Conservation (phyloP, 2,888 invertebrate genomes). For the Cepaea hortensis region DNA sequence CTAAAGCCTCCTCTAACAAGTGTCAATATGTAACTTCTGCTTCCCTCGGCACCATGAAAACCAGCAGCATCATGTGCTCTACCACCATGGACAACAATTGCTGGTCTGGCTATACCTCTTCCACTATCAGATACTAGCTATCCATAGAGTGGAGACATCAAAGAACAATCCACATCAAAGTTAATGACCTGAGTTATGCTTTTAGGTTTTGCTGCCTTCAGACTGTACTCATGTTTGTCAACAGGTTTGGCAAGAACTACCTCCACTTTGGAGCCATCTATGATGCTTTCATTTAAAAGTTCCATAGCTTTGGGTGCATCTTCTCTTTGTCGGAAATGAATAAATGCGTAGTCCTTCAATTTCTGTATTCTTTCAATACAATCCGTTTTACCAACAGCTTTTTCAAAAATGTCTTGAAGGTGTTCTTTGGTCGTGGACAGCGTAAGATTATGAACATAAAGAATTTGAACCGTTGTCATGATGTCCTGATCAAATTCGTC, state of each 20-base stretch:
- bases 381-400: conserved; percentile 67
- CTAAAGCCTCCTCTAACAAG: conserved; percentile 56
- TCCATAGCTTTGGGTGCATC: conserved; percentile 79
- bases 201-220: conserved; percentile 50
- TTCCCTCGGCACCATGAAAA: conserved; percentile 66
- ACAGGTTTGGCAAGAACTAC: conserved; percentile 77
- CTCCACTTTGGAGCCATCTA: conserved; percentile 76
- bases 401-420: conserved; percentile 77
- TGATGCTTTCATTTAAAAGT: conserved; percentile 66
- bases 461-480: conserved; percentile 85
- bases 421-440: conserved; percentile 79
- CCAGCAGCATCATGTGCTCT: conserved; percentile 71
- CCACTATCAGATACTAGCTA: conserved; percentile 42
- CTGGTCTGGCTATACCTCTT: conserved; percentile 46
- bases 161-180: conserved; percentile 35
- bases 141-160: conserved; percentile 34
- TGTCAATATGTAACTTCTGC: conserved; percentile 55
- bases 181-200: conserved; percentile 38
- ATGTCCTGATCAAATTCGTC: conserved; percentile 84
- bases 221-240: conserved; percentile 74
- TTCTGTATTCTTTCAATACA: conserved; percentile 83
- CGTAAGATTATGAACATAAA: conserved; percentile 85
- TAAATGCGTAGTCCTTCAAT: conserved; percentile 86
- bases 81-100: conserved; percentile 57
- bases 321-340: conserved; percentile 83